phyloP scores from a whole-genome alignment of 2,113 vertebrate genomes.

The Malurus alboscapulatus region DNA sequence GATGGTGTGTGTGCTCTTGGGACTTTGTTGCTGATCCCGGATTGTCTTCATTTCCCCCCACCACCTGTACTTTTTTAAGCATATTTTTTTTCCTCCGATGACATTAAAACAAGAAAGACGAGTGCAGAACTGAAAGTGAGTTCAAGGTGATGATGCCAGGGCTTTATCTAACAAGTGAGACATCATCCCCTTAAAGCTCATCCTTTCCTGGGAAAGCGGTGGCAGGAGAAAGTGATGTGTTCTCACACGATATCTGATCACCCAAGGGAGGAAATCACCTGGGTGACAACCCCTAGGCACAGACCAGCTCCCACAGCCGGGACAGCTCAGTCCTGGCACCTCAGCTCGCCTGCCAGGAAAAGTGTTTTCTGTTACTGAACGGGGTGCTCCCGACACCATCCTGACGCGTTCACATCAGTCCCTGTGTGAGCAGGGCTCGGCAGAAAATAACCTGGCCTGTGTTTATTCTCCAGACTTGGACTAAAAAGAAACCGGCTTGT shows the following conservation, averaged over 20 bases:
- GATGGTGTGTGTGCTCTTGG: not conserved
- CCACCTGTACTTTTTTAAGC: rapidly evolving
- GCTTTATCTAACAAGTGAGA: not conserved
- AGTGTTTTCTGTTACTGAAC: not conserved
- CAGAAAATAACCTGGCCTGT: not conserved
- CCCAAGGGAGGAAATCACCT: not conserved
- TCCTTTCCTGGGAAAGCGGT: not conserved
- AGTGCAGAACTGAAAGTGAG: not conserved
- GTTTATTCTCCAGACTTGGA: not conserved
- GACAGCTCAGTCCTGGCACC: not conserved
- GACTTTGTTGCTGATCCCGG: not conserved
- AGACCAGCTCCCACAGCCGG: too few species aligned
- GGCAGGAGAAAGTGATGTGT: not conserved
- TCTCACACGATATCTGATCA: not conserved
- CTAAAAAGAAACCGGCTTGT: not conserved
- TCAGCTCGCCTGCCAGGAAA: not conserved
- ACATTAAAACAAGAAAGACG: not conserved
- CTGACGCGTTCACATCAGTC: not conserved
- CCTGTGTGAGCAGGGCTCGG: not conserved
- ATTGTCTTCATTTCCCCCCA: not conserved
- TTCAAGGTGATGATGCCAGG: not conserved
- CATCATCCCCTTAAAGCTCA: too few species aligned
- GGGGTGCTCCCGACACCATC: not conserved
- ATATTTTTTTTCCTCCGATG: not conserved
- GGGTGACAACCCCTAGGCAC: not conserved